A percentile compares a stretch with the other conserved stretches of the same genome.
These are phyloP conservation scores for Columba guinea DNA, from an alignment of 2,797 vertebrate species.

Conservation along the genomic window DNA sequence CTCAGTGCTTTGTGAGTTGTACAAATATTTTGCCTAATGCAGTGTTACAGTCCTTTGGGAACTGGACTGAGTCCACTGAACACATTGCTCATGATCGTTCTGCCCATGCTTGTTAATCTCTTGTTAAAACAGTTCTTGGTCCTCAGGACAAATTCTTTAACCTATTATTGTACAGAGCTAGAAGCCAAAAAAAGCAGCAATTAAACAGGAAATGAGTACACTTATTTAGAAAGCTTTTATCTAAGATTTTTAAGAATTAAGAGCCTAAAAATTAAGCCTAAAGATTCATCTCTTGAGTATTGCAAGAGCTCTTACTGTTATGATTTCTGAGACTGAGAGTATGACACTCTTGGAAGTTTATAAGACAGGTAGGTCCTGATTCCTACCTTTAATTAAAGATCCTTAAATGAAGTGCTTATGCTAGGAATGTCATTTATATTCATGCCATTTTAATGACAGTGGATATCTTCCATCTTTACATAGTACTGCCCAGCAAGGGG, in stretches of 20 bases:
- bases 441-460: not conserved
- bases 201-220: not conserved
- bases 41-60: not conserved
- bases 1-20: constrained; percentile 1
- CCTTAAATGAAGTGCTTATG: not conserved
- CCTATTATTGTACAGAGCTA: not conserved
- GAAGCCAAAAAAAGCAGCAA: not conserved
- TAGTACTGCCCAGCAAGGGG: not conserved
- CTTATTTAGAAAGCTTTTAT: not conserved
- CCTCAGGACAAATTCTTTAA: not conserved
- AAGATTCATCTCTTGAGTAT: not conserved
- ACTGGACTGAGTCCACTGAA: not conserved
- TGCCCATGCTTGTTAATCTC: not conserved
- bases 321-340: not conserved
- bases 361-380: not conserved
- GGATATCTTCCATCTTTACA: not conserved
- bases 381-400: not conserved
- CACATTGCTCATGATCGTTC: not conserved
- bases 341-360: not conserved
- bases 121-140: not conserved
- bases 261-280: not conserved
- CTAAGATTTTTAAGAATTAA: not conserved
- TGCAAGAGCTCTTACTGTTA: not conserved
- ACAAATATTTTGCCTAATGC: constrained; percentile 48
- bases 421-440: not conserved